Percentiles rank a stretch among this genome's conserved stretches.
These are phyloP conservation scores for Nannoperca australis DNA, from an alignment of 2,797 vertebrate genomes.

Conservation along the genomic window DNA sequence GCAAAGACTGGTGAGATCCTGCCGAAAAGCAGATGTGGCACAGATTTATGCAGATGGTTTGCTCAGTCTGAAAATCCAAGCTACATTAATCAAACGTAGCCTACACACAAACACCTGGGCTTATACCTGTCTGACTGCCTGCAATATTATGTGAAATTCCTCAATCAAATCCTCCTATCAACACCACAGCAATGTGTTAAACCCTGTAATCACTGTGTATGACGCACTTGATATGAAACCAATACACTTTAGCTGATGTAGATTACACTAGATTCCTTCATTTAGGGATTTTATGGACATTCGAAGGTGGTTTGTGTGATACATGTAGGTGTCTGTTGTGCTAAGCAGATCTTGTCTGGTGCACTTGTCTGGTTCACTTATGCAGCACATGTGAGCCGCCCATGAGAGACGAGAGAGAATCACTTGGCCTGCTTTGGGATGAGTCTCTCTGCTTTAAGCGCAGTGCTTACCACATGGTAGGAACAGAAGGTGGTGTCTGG, in stretches of 20 bases:
- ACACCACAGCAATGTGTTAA: constrained; percentile 19
- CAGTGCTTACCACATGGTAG: constrained; percentile 62
- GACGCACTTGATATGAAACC: constrained; percentile 29
- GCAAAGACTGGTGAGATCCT: constrained; percentile 21
- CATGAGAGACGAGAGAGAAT: constrained; percentile 60
- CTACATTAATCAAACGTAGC: constrained; percentile 12
- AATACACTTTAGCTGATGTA: not conserved
- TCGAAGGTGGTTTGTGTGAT: constrained; percentile 6
- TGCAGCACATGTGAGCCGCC: constrained; percentile 66
- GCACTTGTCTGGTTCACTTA: constrained; percentile 11
- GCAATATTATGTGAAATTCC: not conserved
- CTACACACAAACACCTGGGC: constrained; percentile 4
- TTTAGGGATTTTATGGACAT: constrained; percentile 32
- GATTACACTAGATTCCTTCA: constrained; percentile 25
- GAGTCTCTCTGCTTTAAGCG: constrained; percentile 53
- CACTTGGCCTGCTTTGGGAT: constrained; percentile 37
- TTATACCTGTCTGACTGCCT: constrained; percentile 28
- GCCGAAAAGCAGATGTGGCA: constrained; percentile 48
- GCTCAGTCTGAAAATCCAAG: constrained; percentile 20
- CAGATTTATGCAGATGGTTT: constrained; percentile 15
- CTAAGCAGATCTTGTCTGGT: too few species aligned
- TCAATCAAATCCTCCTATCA: constrained; percentile 12
- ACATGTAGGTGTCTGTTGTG: constrained; percentile 15
- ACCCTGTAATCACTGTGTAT: constrained; percentile 21
- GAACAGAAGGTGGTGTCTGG: constrained; percentile 81